These are phyloP conservation scores for Falcunculus frontatus DNA, from an alignment of 2,113 vertebrate species.

Conservation along the genomic window DNA sequence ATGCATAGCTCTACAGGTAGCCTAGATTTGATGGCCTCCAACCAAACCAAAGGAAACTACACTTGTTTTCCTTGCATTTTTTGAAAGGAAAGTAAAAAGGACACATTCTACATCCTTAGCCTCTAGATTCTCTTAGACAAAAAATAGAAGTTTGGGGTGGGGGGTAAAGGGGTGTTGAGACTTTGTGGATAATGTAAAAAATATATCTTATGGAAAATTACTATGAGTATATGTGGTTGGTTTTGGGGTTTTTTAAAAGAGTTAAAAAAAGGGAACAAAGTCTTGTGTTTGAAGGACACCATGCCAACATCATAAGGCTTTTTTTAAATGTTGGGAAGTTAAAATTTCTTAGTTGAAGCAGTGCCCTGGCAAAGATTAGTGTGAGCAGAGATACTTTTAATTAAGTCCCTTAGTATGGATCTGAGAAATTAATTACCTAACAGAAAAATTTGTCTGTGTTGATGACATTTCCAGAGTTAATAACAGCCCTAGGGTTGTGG, in stretches of 20 bases:
- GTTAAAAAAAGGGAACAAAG: not conserved
- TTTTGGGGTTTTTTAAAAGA: not conserved
- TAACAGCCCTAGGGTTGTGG: not conserved
- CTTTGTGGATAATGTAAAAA: not conserved
- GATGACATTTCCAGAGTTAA: not conserved
- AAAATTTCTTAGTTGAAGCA: not conserved
- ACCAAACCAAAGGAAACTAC: not conserved
- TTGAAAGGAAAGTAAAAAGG: not conserved
- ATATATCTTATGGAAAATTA: not conserved
- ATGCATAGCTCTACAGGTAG: not conserved
- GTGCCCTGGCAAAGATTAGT: not conserved
- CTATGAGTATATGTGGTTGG: not conserved
- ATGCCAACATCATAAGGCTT: not conserved
- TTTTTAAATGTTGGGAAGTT: not conserved
- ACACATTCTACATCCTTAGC: rapidly evolving
- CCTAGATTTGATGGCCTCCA: not conserved
- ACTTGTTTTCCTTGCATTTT: not conserved
- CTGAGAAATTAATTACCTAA: not conserved
- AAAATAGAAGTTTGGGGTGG: rapidly evolving
- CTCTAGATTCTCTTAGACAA: not conserved
- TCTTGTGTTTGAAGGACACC: not conserved
- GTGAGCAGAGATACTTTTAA: not conserved
- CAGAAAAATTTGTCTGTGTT: not conserved
- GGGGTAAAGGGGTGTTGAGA: not conserved
- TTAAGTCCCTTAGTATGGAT: not conserved